Evolutionary conservation across 2,888 invertebrate genomes (phyloP).

Genomic region (Agonopterix heracliana): DNA sequence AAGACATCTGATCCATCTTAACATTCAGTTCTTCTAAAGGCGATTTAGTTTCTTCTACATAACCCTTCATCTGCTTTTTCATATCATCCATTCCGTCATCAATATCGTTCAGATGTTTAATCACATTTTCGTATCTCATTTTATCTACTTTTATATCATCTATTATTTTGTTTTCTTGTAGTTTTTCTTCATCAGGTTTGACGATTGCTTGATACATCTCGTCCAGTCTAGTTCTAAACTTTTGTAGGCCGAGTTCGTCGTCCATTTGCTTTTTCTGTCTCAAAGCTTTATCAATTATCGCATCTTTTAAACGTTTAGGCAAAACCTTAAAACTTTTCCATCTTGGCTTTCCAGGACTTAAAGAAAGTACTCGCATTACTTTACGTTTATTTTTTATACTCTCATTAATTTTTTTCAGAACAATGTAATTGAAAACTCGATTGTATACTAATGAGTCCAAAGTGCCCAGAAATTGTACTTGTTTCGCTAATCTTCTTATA

Average conservation of each 20-base stretch:
- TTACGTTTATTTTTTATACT: constrained; percentile 54
- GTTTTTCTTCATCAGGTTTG: constrained; percentile 23
- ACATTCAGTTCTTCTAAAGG: constrained; percentile 45
- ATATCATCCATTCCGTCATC: constrained; percentile 45
- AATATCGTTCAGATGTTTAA: constrained; percentile 43
- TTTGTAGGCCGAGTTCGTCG: constrained; percentile 42
- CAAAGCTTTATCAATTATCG: constrained; percentile 59
- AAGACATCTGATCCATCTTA: constrained; percentile 55
- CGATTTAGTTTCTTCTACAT: constrained; percentile 36
- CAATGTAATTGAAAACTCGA: constrained; percentile 45
- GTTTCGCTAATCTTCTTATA: constrained; percentile 71
- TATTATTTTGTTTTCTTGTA: constrained; percentile 11
- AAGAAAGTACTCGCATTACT: constrained; percentile 39
- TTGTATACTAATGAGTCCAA: constrained; percentile 71
- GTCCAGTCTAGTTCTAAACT: constrained; percentile 44
- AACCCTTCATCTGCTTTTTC: constrained; percentile 37
- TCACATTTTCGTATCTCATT: constrained; percentile 40
- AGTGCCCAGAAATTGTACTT: constrained; percentile 71
- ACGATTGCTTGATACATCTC: constrained; percentile 57
- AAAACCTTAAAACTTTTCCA: constrained; percentile 43
- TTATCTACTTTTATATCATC: constrained; percentile 18
- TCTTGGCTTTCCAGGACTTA: constrained; percentile 60
- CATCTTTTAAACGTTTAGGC: constrained; percentile 53
- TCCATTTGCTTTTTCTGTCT: constrained; percentile 52
- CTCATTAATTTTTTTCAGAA: constrained; percentile 46